phyloP scores from a whole-genome alignment of 2,113 vertebrate genomes.

The Sebastes fasciatus region DNA sequence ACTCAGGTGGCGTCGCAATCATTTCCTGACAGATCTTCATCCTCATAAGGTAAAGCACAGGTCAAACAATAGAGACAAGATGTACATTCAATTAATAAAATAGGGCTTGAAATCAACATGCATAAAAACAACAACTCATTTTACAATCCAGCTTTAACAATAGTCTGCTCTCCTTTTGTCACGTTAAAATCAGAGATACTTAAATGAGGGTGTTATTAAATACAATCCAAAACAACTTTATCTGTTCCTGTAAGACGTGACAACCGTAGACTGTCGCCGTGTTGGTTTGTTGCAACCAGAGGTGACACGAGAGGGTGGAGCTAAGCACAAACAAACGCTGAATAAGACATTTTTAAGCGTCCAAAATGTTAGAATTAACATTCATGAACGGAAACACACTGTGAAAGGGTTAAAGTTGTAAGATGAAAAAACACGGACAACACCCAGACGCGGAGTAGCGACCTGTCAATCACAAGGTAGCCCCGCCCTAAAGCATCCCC shows the following conservation, averaged over 20 bases:
- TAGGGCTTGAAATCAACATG: background rate
- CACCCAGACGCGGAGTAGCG: too few species aligned
- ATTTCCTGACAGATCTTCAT: background rate
- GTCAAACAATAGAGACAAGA: background rate
- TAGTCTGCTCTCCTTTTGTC: conserved; percentile 3
- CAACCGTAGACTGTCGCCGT: background rate
- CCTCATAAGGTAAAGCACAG: conserved; percentile 4
- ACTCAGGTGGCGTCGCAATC: conserved; percentile 22
- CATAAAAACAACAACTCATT: background rate
- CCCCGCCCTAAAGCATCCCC: too few species aligned
- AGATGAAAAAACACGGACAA: too few species aligned
- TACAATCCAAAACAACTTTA: background rate
- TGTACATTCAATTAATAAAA: background rate
- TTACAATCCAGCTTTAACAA: conserved; percentile 13
- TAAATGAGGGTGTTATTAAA: too few species aligned
- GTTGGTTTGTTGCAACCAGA: too few species aligned
- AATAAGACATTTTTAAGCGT: too few species aligned
- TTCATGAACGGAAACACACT: too few species aligned
- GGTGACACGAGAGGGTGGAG: too few species aligned
- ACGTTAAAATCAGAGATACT: background rate
- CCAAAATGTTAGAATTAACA: too few species aligned
- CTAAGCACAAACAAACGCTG: too few species aligned
- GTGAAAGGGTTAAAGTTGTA: too few species aligned
- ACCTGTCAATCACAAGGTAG: too few species aligned
- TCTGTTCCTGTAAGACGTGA: background rate